Evolutionary conservation across 1,140 invertebrate genomes (phyloP).

Genomic region (Hypsibius dujardini): DNA sequence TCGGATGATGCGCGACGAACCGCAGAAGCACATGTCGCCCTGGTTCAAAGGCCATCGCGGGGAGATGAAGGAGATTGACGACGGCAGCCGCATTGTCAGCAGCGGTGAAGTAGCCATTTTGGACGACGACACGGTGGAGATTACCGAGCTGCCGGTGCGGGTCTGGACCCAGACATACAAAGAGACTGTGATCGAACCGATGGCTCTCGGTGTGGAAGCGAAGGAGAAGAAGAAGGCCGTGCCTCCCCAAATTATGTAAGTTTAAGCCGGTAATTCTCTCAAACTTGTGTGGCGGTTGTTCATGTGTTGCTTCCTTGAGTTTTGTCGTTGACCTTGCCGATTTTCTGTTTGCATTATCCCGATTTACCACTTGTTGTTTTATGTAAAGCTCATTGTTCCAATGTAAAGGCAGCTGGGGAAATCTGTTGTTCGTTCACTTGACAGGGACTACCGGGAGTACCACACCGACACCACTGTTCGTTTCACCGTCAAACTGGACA

Average conservation of each 20-base stretch:
- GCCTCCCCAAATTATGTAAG: slow-evolving; percentile 49
- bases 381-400: slow-evolving; percentile 12
- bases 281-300: no score
- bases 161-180: slow-evolving; percentile 93
- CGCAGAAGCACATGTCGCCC: slow-evolving; percentile 58
- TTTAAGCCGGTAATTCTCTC: slow-evolving; percentile 17
- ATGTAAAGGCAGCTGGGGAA: slow-evolving; percentile 13
- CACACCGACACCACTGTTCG: slow-evolving; percentile 82
- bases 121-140: slow-evolving; percentile 61
- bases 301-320: slow-evolving; percentile 18
- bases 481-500: slow-evolving; percentile 62
- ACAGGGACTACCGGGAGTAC: slow-evolving; percentile 71
- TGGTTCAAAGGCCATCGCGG: slow-evolving; percentile 88
- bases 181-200: slow-evolving; percentile 70
- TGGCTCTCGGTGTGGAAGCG: slow-evolving; percentile 61
- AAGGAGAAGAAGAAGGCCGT: slow-evolving; percentile 32
- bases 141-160: slow-evolving; percentile 82
- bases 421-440: slow-evolving; percentile 27
- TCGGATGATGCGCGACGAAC: slow-evolving; percentile 59
- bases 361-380: neutral
- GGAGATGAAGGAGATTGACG: slow-evolving; percentile 53
- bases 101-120: slow-evolving; percentile 69
- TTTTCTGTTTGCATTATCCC: neutral
- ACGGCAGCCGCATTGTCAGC: slow-evolving; percentile 50
- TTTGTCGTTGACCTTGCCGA: neutral